These are phyloP conservation scores for Megastigmus dorsalis DNA, from an alignment of 2,888 invertebrate species.

Conservation along the genomic window DNA sequence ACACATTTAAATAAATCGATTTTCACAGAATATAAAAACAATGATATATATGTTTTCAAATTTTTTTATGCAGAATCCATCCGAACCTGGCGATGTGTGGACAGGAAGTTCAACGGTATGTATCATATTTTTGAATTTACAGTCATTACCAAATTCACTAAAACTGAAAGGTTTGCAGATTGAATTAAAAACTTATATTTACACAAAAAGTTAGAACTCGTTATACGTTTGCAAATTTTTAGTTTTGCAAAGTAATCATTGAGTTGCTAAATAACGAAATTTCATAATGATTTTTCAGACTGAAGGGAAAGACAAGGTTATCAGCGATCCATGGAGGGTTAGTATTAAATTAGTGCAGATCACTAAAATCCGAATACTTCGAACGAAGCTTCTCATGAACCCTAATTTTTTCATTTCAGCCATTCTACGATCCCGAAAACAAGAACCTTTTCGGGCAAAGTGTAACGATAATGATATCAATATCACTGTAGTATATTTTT, in stretches of 20 bases:
- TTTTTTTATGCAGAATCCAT: not conserved
- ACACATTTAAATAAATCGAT: no score
- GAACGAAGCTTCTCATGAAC: not conserved
- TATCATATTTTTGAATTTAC: no score
- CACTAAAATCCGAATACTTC: no score
- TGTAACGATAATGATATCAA: not conserved
- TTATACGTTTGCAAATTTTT: no score
- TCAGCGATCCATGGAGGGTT: not conserved
- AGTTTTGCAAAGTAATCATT: not conserved
- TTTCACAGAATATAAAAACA: no score
- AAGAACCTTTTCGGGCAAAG: slow-evolving; percentile 9
- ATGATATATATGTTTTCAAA: no score
- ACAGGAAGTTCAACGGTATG: no score
- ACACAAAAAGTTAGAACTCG: no score
- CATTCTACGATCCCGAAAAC: not conserved
- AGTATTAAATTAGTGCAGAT: not conserved
- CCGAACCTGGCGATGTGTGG: not conserved
- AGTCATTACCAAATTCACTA: no score
- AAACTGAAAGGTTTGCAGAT: no score
- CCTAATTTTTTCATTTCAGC: not conserved
- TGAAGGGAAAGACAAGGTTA: not conserved
- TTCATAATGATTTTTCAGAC: slow-evolving; percentile 3
- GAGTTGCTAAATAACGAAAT: not conserved
- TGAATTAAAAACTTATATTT: no score
- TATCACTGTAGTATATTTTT: not conserved